Evolutionary conservation across 2,797 vertebrate species (phyloP), one percentile per base, ranked within the genome.

Genomic region (Spinus olivaceus): DNA sequence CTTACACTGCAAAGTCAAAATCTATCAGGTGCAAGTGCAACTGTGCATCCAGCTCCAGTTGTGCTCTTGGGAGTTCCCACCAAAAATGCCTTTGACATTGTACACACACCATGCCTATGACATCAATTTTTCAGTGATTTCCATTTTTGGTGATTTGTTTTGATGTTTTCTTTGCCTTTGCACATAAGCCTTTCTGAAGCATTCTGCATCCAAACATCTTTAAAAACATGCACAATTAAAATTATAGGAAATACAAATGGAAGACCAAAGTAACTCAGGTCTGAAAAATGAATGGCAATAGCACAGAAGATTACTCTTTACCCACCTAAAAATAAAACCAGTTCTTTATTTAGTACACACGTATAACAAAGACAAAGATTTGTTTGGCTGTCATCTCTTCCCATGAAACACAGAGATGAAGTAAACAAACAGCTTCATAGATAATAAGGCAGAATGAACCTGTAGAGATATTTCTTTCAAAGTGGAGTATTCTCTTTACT

Each of bases 101-200:
- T 21, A 73, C 4, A 93, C 19, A 54, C 10, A 18, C 39, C 41
- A 88, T 2, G 9, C 39, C 73, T 91, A 32, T 90, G 86, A 93
- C 80, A 95, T 71, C 70, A 92, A 94, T 92, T 95, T 93, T 86
- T 88, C 46, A 71, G 65, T 59, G 80, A 96, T 74, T 79, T 96
- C 63, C 53, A 83, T 88, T 96, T 95, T 37, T 77, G 82, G 78
- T 81, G 85, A 97, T 94, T 96, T 90, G 71, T 91, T 96, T 85
- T 97, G 95, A 96, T 65, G 54, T 57, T 92, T 85, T 86, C 39
- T 86, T 64, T 87, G 87, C 72, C 84, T 95, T 67, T 53, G 65
- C 50, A 86, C 57, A 61, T 18, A 71, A 82, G 51, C 67, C 65
- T 80, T 95, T 91, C 82, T 86, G 46, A 95, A 94, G 57, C 18